phyloP scores from a whole-genome alignment of 1,140 invertebrate species.

The Habropoda laboriosa region DNA sequence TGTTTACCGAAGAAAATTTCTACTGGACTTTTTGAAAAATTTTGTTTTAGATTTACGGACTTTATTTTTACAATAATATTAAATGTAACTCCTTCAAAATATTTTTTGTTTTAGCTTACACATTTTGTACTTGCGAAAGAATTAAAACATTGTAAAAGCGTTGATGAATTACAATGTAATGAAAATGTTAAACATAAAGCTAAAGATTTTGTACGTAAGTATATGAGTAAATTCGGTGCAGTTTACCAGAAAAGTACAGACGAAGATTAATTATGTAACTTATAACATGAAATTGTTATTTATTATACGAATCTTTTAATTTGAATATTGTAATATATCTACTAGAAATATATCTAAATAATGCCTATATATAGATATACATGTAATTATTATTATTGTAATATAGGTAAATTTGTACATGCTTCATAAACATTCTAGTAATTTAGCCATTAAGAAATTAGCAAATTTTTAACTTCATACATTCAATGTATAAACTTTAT shows the following conservation, averaged over 20 bases:
- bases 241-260: constrained; percentile 85
- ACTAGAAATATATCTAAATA: constrained; percentile 58
- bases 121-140: constrained; percentile 99
- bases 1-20: not conserved
- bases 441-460: constrained; percentile 54
- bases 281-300: constrained; percentile 69
- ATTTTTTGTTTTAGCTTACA: constrained; percentile 89
- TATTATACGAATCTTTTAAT: constrained; percentile 68
- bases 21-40: not conserved
- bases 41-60: not conserved
- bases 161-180: constrained; percentile 93
- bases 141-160: constrained; percentile 93
- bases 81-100: not conserved
- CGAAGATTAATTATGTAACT: constrained; percentile 80
- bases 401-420: constrained; percentile 70
- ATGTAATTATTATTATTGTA: constrained; percentile 70
- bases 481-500: constrained; percentile 53
- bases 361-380: constrained; percentile 70
- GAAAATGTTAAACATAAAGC: constrained; percentile 97
- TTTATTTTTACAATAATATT: not conserved
- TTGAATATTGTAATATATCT: constrained; percentile 54
- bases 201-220: constrained; percentile 96
- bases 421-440: constrained; percentile 62
- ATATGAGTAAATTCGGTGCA: constrained; percentile 96
- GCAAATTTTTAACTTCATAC: constrained; percentile 60